A percentile compares a stretch with the other conserved stretches of the same genome.
phyloP scores from a whole-genome alignment of 2,113 vertebrate species.

The Gadus chalcogrammus region DNA sequence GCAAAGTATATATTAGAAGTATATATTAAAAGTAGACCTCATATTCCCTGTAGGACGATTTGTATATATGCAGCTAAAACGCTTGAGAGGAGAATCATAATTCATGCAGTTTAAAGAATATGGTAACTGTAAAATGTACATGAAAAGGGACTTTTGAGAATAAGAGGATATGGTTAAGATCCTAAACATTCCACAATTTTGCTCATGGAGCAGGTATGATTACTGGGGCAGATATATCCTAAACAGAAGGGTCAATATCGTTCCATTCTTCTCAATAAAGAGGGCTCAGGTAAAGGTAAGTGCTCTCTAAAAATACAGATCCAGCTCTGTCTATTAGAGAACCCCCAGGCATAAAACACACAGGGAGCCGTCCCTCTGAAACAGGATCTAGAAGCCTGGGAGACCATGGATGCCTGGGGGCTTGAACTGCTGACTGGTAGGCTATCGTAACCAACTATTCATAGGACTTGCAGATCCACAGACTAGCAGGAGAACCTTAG shows the following conservation, averaged over 20 bases:
- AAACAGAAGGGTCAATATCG: too few species aligned
- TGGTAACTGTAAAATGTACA: too few species aligned
- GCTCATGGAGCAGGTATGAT: too few species aligned
- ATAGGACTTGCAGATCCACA: constrained; percentile 43
- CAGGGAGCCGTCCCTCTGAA: constrained; percentile 53
- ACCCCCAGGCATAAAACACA: constrained; percentile 30
- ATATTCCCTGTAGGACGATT: too few species aligned
- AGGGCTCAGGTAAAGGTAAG: not conserved
- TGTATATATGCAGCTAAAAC: too few species aligned
- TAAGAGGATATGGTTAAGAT: too few species aligned
- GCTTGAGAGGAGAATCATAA: too few species aligned
- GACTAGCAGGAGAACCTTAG: not conserved
- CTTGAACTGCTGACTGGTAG: constrained; percentile 70
- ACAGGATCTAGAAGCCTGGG: constrained; percentile 53
- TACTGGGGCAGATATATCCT: too few species aligned
- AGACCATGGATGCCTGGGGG: constrained; percentile 39
- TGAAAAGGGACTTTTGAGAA: too few species aligned
- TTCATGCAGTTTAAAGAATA: too few species aligned
- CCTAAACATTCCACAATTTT: too few species aligned
- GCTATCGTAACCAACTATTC: constrained; percentile 63
- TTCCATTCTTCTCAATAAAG: not conserved
- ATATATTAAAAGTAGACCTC: too few species aligned
- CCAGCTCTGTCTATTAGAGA: constrained; percentile 23
- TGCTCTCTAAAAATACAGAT: constrained; percentile 12
- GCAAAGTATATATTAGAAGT: not conserved